phyloP scores from a whole-genome alignment of 2,113 vertebrate species.

The Eretmochelys imbricata region DNA sequence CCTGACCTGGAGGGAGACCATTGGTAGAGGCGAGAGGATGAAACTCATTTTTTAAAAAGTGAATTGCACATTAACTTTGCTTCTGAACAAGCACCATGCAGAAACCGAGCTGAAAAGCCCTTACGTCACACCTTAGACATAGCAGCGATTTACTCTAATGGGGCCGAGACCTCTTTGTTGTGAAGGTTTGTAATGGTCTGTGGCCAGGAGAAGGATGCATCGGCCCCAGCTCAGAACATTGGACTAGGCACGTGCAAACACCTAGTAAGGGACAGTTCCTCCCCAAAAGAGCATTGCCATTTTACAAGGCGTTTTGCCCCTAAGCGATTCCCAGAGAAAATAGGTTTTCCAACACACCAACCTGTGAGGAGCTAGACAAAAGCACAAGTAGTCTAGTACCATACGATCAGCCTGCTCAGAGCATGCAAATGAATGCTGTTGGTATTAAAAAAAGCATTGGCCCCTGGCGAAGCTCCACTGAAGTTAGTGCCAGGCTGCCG shows the following conservation, averaged over 20 bases:
- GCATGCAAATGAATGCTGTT: not conserved
- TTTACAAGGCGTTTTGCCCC: not conserved
- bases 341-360: not conserved
- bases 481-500: not conserved
- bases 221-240: not conserved
- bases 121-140: slow-evolving; percentile 10
- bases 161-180: not conserved
- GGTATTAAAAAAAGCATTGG: not conserved
- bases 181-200: not conserved
- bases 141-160: not conserved
- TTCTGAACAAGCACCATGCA: not conserved
- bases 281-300: not conserved
- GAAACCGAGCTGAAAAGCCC: not conserved
- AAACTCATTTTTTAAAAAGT: not conserved
- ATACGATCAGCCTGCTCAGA: not conserved
- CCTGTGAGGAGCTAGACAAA: not conserved
- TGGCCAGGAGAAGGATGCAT: not conserved
- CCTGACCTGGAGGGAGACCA: not conserved
- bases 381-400: not conserved
- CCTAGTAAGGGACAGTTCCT: not conserved
- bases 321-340: not conserved
- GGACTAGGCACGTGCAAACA: not conserved
- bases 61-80: slow-evolving; percentile 8
- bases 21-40: not conserved
- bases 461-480: not conserved